These are phyloP conservation scores for Hemithea aestivaria DNA, from an alignment of 2,888 invertebrate species.

Conservation along the genomic window DNA sequence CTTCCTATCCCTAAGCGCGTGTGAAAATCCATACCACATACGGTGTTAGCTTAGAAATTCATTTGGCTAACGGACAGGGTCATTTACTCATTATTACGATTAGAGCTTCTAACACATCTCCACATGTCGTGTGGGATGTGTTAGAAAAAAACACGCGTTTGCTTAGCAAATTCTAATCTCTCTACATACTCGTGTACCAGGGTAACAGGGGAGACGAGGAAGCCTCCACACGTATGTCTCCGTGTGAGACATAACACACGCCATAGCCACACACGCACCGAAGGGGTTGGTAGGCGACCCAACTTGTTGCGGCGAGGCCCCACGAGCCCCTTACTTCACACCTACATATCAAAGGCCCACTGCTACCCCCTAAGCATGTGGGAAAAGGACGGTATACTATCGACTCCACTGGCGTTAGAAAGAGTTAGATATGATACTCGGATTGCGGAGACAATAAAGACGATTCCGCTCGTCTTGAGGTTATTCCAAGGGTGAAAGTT, in stretches of 20 bases:
- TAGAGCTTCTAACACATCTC: slow-evolving; percentile 22
- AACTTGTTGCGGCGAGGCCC: slow-evolving; percentile 14
- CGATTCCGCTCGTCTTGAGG: slow-evolving; percentile 72
- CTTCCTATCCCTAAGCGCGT: slow-evolving; percentile 34
- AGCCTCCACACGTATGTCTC: slow-evolving; percentile 60
- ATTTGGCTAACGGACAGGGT: slow-evolving; percentile 32
- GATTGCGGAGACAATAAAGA: slow-evolving; percentile 49
- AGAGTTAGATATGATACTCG: slow-evolving; percentile 55
- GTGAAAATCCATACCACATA: slow-evolving; percentile 38
- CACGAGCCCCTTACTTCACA: slow-evolving; percentile 55
- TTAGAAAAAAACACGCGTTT: slow-evolving; percentile 74
- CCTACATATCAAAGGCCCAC: slow-evolving; percentile 34
- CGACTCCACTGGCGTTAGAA: slow-evolving; percentile 46
- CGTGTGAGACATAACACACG: slow-evolving; percentile 61
- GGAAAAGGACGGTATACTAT: slow-evolving; percentile 45
- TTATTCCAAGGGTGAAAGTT: slow-evolving; percentile 63
- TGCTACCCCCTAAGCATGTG: slow-evolving; percentile 54
- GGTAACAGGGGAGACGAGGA: slow-evolving; percentile 57
- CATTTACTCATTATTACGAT: slow-evolving; percentile 21
- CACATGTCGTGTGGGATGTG: slow-evolving; percentile 44
- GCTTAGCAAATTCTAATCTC: slow-evolving; percentile 79
- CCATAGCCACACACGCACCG: slow-evolving; percentile 67
- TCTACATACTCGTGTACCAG: slow-evolving; percentile 75
- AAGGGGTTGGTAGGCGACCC: slow-evolving; percentile 58
- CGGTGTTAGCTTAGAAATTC: slow-evolving; percentile 37